A percentile compares a stretch with the other conserved stretches of the same genome.
Conservation (phyloP, 92 coral and sea anemone genomes). For the Zoanthus gigantus region DNA sequence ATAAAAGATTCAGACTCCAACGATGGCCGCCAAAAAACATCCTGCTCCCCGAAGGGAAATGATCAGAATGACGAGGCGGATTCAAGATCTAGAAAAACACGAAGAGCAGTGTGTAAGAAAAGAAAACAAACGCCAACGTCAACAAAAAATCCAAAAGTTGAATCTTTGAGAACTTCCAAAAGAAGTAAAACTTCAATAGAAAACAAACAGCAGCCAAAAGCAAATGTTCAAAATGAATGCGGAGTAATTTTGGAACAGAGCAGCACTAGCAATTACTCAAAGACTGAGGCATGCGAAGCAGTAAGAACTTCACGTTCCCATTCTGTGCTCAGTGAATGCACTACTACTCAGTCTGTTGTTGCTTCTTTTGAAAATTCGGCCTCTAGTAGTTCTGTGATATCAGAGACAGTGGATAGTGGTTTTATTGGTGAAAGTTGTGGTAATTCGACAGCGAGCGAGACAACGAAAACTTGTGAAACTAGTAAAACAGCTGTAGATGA, state of each 20-base stretch:
- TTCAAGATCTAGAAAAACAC: neutral
- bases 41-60: neutral
- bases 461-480: neutral
- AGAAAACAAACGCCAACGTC: neutral
- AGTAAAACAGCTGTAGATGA: neutral
- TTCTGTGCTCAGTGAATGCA: neutral
- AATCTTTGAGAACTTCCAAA: neutral
- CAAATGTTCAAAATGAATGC: neutral
- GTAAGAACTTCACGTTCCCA: neutral
- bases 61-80: neutral
- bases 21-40: neutral
- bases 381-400: neutral
- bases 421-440: neutral
- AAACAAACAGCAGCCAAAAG: neutral
- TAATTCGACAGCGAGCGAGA: neutral
- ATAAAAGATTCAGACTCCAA: constrained; percentile 19
- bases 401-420: neutral
- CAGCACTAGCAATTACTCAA: neutral
- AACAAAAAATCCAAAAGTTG: neutral
- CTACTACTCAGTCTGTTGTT: neutral
- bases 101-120: neutral
- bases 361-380: neutral
- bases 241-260: neutral
- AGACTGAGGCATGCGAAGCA: neutral
- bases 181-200: neutral